phyloP scores from a whole-genome alignment of 2,797 vertebrate genomes.

The Chromobotia macracanthus region DNA sequence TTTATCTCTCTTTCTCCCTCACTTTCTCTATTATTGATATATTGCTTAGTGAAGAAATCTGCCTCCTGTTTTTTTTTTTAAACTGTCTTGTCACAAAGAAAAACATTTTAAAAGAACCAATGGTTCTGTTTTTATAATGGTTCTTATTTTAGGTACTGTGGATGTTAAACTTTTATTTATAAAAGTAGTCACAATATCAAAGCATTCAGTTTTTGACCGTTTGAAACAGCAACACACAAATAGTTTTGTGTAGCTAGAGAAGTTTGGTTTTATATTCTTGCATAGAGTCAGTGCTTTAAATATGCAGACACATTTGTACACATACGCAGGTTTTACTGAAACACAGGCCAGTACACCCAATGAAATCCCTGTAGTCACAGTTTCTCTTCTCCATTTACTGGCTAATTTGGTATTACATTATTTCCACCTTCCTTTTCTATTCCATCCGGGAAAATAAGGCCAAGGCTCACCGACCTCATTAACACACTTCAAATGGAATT shows the following conservation, averaged over 20 bases:
- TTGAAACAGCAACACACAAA: too few species aligned
- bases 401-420: constrained; percentile 60
- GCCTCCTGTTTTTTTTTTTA: not conserved
- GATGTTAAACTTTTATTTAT: too few species aligned
- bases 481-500: constrained; percentile 81
- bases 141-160: too few species aligned
- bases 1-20: not conserved
- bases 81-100: not conserved
- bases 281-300: not conserved
- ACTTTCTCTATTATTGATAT: constrained; percentile 15
- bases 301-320: not conserved
- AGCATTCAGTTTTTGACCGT: too few species aligned
- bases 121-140: not conserved
- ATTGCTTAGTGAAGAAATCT: constrained; percentile 11
- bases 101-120: too few species aligned
- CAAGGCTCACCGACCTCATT: constrained; percentile 78
- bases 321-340: not conserved
- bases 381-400: constrained; percentile 68
- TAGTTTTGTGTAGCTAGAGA: not conserved
- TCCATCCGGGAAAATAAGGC: constrained; percentile 48
- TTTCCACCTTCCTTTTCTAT: constrained; percentile 33
- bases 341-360: not conserved
- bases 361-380: constrained; percentile 33
- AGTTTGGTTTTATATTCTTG: not conserved
- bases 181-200: too few species aligned